Base-by-base conservation (phyloP, 2,888 invertebrate genomes). In the Mechanitis messenoides region DNA sequence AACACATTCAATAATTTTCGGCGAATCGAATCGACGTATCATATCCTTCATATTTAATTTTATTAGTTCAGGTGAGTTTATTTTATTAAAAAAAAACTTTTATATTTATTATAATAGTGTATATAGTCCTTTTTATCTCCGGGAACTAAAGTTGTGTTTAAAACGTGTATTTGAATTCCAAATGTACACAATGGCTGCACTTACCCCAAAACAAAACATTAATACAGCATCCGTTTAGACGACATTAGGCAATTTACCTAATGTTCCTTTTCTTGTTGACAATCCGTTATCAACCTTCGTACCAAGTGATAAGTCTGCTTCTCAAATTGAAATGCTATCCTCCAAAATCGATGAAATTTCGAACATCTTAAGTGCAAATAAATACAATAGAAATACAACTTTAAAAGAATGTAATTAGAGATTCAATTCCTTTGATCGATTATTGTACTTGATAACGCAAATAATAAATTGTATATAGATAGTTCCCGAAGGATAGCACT, bases 401-500 rank as follows among this genome's bases (percentile, higher is more conserved):
- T 65, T 73, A 68, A 62, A 38, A 31, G 55, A 45, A 63, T 33
- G n/a, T 7, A 12, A 12, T 56, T 66, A 54, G 33, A 55, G 62
- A 57, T 53, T 20, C 12, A 57, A 65, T 59, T 70, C 59, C 57
- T 55, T 53, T 60, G 65, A 53, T 42, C 1, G 9, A 20, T 11
- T 55, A 33, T 35, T 28, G 12, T 47, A 35, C 35, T 67, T 58
- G 60, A 33, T 54, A 53, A 54, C 55, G 62, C 60, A 20, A 46
- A 54, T 61, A 55, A 62, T 61, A 59, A 5, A 3, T 31, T 50
- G 50, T 50, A 60, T 57, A 47, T 90, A 85, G 87, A 91, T 91
- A 92, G 91, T 91, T 91, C 91, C 89, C 91, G 75, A 70, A 91
- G 91, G 91, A 91, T 80, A 78, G 78, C 77, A 69, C 71, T 76